A percentile compares a stretch with the other conserved stretches of the same genome.
Conservation (phyloP, 2,888 invertebrate genomes). For the Epirrhoe alternata region DNA sequence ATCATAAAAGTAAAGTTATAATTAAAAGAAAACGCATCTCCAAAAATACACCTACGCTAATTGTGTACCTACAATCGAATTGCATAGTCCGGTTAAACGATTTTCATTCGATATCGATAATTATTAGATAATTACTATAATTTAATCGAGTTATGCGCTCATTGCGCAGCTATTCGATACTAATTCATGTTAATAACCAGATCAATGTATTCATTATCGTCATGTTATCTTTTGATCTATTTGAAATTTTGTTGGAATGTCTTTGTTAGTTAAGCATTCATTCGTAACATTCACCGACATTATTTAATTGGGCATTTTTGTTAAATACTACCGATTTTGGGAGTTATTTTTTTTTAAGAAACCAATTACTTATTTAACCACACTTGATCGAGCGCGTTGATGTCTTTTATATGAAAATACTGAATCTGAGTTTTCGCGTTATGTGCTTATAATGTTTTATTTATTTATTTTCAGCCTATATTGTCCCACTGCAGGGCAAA, state of each 20-base stretch:
- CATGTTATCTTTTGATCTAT: slow-evolving; percentile 13
- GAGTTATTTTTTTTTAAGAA: no score
- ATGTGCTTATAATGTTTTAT: neutral
- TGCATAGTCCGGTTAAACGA: slow-evolving; percentile 26
- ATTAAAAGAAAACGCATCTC: neutral
- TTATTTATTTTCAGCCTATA: no score
- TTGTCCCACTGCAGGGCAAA: no score
- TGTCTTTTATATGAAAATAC: slow-evolving; percentile 19
- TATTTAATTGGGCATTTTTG: no score
- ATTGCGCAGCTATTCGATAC: slow-evolving; percentile 34
- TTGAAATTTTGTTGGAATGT: neutral
- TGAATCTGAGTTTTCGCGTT: neutral
- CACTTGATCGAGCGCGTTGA: slow-evolving; percentile 11
- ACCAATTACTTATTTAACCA: no score
- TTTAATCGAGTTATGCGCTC: slow-evolving; percentile 36
- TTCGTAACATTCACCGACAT: no score
- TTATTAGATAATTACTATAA: slow-evolving; percentile 25
- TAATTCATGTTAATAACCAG: slow-evolving; percentile 42
- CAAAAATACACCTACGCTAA: neutral
- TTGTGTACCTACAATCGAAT: neutral
- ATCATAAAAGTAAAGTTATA: neutral
- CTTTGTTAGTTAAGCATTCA: neutral
- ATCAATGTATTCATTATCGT: slow-evolving; percentile 31
- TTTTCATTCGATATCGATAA: slow-evolving; percentile 28
- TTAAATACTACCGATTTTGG: no score